Base-by-base conservation (phyloP, 1,140 invertebrate genomes). In the Diachasmimorpha longicaudata region DNA sequence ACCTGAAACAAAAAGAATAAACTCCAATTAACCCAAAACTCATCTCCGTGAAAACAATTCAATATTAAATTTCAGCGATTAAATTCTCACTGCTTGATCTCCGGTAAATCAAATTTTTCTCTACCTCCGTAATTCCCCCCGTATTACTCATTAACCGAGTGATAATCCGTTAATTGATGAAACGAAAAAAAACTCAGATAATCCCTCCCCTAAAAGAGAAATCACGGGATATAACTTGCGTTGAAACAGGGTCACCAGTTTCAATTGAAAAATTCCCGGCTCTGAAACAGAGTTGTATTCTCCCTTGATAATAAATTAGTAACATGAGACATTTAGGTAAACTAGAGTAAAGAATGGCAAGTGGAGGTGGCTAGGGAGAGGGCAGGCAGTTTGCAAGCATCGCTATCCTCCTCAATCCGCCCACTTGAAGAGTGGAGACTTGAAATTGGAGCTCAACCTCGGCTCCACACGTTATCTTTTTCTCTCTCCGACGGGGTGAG, bases 1-100 rank as follows among this genome's bases (percentile, higher is more conserved):
- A 85, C 84, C 84, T 85, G 81, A 31, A 85, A 85, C 81, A 83
- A 81, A 82, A 83, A 78, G 48, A 55, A 23, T 19, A 72, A 70
- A 44, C 63, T 23, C 10, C 14, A 19, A 39, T 39, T 52, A 70
- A n/a, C 37, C n/a, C 16, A 16, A 10, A 42, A 10, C 13, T 42
- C 39, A 42, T 42, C 39, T 42, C 9, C 39, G 13, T 13, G 39
- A 42, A 13, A 42, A 42, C 13, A 42, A 9, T 42, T 42, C 9
- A 10, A 42, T 9, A 42, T 6, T 42, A 42, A 42, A 42, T 6
- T 9, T 1, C 39, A 10, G 39, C 31, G 31, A 31, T 31, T 31
- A 31, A 31, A 42, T 42, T 42, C 13, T 13, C 39, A 31, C 31
- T 6, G 31, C 39, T 42, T 42, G 39, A 42, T 42, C 13, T 1